Evolutionary conservation across 1,140 invertebrate species (phyloP), one percentile per base, ranked within the genome.

Genomic region (Pseudomyrmex cubaensis): DNA sequence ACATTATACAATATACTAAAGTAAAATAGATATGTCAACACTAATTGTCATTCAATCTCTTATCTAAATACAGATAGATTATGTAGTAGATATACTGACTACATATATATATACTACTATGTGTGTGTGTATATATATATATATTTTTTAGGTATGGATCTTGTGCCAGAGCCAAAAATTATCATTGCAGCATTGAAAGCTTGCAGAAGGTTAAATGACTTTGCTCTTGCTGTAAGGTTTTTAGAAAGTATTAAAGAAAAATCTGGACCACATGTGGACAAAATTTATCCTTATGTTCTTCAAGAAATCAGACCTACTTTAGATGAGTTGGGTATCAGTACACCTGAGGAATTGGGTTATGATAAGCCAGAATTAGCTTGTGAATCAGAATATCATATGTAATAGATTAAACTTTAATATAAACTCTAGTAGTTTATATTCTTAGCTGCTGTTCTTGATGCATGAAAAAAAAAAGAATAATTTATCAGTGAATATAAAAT

Each of bases 301-400:
- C 97, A 99, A 95, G 98, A 99, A 95, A 98, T 99, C 90, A 96
- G 95, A 89, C 99, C 99, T 52, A 99, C 98, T 13, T 95, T 99
- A 13, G 96, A 97, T 64, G 98, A 99, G 95, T 95, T 99, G 52
- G 99, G 99, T 22, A 97, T 99, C 88, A 96, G 96, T 44, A 99
- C 99, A 20, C 97, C 97, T 13, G 99, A 99, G 94, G 98, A 99
- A 92, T 95, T 99, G 89, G 99, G 99, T 67, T 99, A 98, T 92
- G 98, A 99, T 94, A 98, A 99, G 94, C 99, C 99, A 69, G 99
- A 99, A 95, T 95, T 99, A 91, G 97, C 97, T 78, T 95, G 98
- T 77, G 92, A 96, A 89, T 96, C 95, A 92, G 96, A 97, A 64
- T 97, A 96, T 92, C 96, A 98, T 66, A 95, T 96, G 62, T 92